phyloP scores from a whole-genome alignment of 1,140 invertebrate species.

The Caenorhabditis elegans region WBcel235 BX284602.5:6404501-6405000 shows the following conservation, averaged over 20 bases:
- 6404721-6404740: background rate
- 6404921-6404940: background rate
- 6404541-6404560: background rate
- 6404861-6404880: background rate
- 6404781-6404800: background rate
- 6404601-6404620: background rate
- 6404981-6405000: background rate
- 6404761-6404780: background rate
- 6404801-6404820: background rate
- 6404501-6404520: background rate
- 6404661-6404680: background rate
- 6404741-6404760: conserved; percentile 3
- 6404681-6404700: background rate
- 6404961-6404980: background rate
- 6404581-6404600: background rate
- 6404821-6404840: background rate
- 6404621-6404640: background rate
- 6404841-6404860: conserved; percentile 3
- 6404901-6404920: background rate
- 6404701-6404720: too few relatives aligned
- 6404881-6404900: background rate
- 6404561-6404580: too few relatives aligned
- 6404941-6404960: background rate
- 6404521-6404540: background rate
- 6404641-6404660: background rate